Evolutionary conservation across 1,140 invertebrate genomes (phyloP).

Genomic region (Eciton burchellii): DNA sequence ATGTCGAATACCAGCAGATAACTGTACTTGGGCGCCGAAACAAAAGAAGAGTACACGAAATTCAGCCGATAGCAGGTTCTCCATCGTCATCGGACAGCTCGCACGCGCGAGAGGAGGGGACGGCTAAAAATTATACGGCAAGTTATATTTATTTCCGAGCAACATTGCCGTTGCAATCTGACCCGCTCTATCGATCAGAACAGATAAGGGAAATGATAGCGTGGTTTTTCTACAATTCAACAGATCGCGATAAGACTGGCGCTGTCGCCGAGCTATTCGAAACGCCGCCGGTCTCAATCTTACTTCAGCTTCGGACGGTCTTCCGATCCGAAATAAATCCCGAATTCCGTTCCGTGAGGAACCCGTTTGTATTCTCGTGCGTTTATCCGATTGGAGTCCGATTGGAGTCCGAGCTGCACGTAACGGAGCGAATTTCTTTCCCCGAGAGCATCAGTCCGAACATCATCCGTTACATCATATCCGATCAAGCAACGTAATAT

Average conservation of each 20-base stretch:
- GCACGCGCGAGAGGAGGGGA: too few species aligned
- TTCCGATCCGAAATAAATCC: neutral
- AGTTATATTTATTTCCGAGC: neutral
- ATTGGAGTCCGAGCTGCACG: too few species aligned
- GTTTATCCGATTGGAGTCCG: too few species aligned
- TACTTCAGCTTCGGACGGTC: neutral
- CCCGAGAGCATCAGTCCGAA: too few species aligned
- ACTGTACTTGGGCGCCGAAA: neutral
- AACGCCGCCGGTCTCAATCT: neutral
- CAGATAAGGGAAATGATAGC: conserved; percentile 43
- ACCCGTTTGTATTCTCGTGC: neutral
- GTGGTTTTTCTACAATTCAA: neutral
- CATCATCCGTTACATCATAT: neutral
- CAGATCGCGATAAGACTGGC: conserved; percentile 18
- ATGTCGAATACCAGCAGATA: conserved; percentile 7
- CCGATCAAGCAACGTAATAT: neutral
- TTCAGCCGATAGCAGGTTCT: conserved; percentile 1
- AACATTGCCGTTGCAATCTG: neutral
- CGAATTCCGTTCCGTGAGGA: neutral
- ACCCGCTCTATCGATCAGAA: conserved; percentile 1
- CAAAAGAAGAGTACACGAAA: neutral
- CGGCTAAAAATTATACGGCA: too few species aligned
- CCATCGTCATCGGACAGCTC: neutral
- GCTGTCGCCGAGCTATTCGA: conserved; percentile 34
- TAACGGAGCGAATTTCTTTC: neutral